A percentile compares a stretch with the other conserved stretches of the same genome.
phyloP scores from a whole-genome alignment of 2,888 invertebrate genomes.

The Lissocephala sabroskyi region DNA sequence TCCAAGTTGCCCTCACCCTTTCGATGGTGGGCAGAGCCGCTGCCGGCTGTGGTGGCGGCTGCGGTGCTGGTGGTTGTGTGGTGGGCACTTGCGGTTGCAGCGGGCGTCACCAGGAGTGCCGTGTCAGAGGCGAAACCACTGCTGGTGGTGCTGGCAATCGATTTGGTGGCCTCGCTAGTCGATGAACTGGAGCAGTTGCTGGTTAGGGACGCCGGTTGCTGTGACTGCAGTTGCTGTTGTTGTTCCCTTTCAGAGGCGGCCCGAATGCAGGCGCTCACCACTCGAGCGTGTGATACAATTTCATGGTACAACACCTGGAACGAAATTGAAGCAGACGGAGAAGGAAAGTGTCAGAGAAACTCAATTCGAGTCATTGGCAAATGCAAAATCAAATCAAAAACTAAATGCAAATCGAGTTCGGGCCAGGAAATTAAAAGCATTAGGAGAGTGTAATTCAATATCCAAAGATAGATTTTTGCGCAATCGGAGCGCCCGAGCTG shows the following conservation, averaged over 20 bases:
- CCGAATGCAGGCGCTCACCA: slow-evolving; percentile 86
- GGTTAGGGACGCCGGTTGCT: slow-evolving; percentile 49
- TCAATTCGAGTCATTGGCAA: neutral
- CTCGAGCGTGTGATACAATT: slow-evolving; percentile 92
- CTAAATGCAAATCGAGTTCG: no score
- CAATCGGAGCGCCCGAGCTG: no score
- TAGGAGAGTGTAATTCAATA: no score
- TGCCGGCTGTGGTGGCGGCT: slow-evolving; percentile 23
- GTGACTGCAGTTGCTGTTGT: slow-evolving; percentile 36
- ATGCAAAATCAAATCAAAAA: slow-evolving; percentile 6
- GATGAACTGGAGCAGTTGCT: slow-evolving; percentile 61
- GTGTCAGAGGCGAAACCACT: slow-evolving; percentile 53
- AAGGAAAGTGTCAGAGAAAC: slow-evolving; percentile 14
- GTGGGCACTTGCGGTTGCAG: neutral
- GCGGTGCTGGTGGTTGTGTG: slow-evolving; percentile 15
- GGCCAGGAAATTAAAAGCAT: no score
- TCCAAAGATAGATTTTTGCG: no score
- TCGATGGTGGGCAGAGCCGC: slow-evolving; percentile 22
- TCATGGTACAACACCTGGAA: slow-evolving; percentile 91
- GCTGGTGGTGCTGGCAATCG: slow-evolving; percentile 39
- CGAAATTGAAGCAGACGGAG: slow-evolving; percentile 16
- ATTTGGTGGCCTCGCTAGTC: slow-evolving; percentile 33
- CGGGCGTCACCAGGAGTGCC: slow-evolving; percentile 6
- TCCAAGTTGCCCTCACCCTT: slow-evolving; percentile 71
- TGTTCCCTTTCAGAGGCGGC: slow-evolving; percentile 76